These are phyloP conservation scores for Himantopus leucocephalus DNA, from an alignment of 2,113 vertebrate genomes.

Conservation along the genomic window DNA sequence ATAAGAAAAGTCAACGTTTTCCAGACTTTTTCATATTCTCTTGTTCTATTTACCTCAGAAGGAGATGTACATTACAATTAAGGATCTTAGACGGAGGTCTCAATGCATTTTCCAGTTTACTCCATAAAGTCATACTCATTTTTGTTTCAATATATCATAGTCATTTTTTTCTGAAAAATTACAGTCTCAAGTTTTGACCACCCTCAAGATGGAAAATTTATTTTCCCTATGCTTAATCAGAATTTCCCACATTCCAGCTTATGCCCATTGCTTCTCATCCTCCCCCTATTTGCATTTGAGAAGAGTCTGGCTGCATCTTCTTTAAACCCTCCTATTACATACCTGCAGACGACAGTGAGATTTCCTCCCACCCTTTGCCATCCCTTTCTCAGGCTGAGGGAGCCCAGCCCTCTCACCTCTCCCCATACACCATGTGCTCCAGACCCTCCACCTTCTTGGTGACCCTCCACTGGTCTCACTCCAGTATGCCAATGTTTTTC, in stretches of 20 bases:
- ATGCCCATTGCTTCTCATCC: neutral
- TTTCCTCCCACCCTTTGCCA: neutral
- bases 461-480: neutral
- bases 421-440: neutral
- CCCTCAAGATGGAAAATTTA: neutral
- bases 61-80: neutral
- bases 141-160: neutral
- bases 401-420: neutral
- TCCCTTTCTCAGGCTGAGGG: neutral
- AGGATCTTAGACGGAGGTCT: neutral
- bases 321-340: neutral
- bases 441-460: neutral
- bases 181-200: neutral
- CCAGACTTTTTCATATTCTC: neutral
- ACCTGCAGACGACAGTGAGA: neutral
- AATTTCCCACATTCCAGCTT: neutral
- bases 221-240: neutral
- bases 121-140: neutral
- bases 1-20: neutral
- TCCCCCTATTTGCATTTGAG: neutral
- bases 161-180: neutral
- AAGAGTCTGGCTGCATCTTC: neutral
- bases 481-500: neutral
- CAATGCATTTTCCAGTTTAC: neutral
- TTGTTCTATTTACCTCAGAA: neutral